Evolutionary conservation across 2,888 invertebrate species (phyloP).

Genomic region (Calameuta filiformis): DNA sequence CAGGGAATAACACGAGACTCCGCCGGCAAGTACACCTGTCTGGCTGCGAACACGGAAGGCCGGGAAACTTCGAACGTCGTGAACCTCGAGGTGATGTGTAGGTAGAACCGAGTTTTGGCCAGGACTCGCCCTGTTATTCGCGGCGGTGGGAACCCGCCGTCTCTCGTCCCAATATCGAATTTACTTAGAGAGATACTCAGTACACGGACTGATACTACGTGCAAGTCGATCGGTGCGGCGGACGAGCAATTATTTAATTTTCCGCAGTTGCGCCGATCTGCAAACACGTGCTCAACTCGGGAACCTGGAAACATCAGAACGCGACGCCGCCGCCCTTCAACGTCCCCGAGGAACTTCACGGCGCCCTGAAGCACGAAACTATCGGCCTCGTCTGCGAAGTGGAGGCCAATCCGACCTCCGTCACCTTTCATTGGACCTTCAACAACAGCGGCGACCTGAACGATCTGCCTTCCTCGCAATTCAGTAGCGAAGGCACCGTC

Average conservation of each 20-base stretch:
- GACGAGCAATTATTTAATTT: too few relatives aligned
- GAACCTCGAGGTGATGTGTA: conserved; percentile 67
- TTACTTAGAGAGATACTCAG: background rate
- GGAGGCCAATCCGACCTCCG: conserved; percentile 86
- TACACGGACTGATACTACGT: too few relatives aligned
- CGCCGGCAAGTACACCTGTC: conserved; percentile 89
- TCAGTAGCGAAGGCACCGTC: conserved; percentile 72
- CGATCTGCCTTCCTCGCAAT: conserved; percentile 77
- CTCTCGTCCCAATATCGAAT: background rate
- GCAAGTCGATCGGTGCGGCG: too few relatives aligned
- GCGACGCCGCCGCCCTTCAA: conserved; percentile 58
- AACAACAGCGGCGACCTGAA: conserved; percentile 89
- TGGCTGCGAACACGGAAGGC: conserved; percentile 87
- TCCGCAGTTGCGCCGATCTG: conserved; percentile 58
- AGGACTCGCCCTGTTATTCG: too few relatives aligned
- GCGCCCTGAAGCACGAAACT: conserved; percentile 87
- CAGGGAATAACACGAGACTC: conserved; percentile 86
- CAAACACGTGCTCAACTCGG: conserved; percentile 49
- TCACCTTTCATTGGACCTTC: conserved; percentile 92
- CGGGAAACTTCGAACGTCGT: conserved; percentile 72
- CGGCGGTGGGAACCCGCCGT: too few relatives aligned
- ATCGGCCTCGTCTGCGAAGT: conserved; percentile 86
- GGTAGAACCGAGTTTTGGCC: conserved; percentile 43
- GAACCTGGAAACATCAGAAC: conserved; percentile 40
- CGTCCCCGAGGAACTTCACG: conserved; percentile 83